Base-by-base conservation (phyloP, 2,888 invertebrate species). In the Pterostichus madidus region DNA sequence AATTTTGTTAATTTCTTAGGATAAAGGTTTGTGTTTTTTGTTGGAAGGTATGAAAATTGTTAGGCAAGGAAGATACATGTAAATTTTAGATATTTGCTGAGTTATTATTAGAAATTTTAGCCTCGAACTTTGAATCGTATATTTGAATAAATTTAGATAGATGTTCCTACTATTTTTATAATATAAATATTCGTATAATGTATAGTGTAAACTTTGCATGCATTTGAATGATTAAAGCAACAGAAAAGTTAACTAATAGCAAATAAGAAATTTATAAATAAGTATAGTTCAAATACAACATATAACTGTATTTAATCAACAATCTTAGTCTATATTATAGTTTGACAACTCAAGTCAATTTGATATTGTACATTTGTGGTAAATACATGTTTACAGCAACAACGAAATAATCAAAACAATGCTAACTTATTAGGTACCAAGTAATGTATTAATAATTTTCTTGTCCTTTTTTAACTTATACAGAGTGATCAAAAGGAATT, bases 51-150 rank as follows among this genome's bases (percentile, higher is more conserved):
- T 49, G 49, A 49, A 31, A 59, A 59, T 31, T 31, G 59, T 31
- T 11, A 59, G n/a, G 13, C 0, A 35, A 64, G 13, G 13, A 64
- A n/a, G 24, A 3, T 24, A 24, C 1, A 24, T 24, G 64, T 10
- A 61, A 35, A 61, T 61, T 1, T n/a, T 61, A 35, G 61, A 35
- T 31, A 64, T 64, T 64, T 35, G 35, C 32, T 13, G 32, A 64
- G 64, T 64, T 64, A 64, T 64, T 64, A 64, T 64, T 64, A 64
- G 64, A 7, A 32, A 64, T 32, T 35, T 13, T 35, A 64, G 13
- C 64, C 64, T 64, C 64, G 64, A 32, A 64, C 64, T 64, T 64
- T 64, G 64, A 13, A 32, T 64, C 31, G 35, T 2, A 13, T 59
- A 24, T 1, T 31, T 13, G 32, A 64, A 64, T 64, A 49, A n/a